Percentiles rank a stretch among this genome's conserved stretches.
phyloP scores from a whole-genome alignment of 37 sponge, comb jelly and placozoan species.

The Ephydatia muelleri region DNA sequence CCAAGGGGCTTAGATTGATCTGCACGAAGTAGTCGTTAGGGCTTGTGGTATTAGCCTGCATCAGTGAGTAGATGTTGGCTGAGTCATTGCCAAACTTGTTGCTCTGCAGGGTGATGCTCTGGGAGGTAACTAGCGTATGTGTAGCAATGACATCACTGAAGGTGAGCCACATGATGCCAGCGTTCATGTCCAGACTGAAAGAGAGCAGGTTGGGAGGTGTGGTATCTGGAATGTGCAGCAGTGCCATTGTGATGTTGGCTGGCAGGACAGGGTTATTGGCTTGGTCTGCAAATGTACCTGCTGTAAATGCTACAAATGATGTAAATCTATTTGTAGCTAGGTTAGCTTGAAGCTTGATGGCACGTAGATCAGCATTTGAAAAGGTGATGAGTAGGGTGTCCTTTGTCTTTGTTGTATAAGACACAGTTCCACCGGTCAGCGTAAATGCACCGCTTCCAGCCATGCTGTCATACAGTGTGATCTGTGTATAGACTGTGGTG shows the following conservation, averaged over 20 bases:
- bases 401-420: conserved; percentile 33
- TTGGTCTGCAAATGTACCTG: conserved; percentile 64
- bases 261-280: conserved; percentile 60
- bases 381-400: conserved; percentile 50
- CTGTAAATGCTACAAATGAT: conserved; percentile 67
- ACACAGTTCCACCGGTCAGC: conserved; percentile 67
- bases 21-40: conserved; percentile 71
- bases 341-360: conserved; percentile 72
- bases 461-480: conserved; percentile 62
- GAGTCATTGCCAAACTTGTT: conserved; percentile 14
- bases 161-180: conserved; percentile 61
- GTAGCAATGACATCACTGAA: conserved; percentile 84
- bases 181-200: conserved; percentile 83
- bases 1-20: conserved; percentile 48
- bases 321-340: conserved; percentile 43
- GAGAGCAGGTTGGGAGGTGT: conserved; percentile 67
- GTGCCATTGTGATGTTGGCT: neutral
- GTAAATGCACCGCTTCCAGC: conserved; percentile 34
- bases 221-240: conserved; percentile 30
- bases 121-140: conserved; percentile 39
- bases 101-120: conserved; percentile 80
- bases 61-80: conserved; percentile 50
- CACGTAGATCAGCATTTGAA: conserved; percentile 59
- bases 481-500: conserved; percentile 34
- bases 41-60: conserved; percentile 48